These are phyloP conservation scores for Cerastis leucographa DNA, from an alignment of 2,888 invertebrate genomes.

Conservation along the genomic window DNA sequence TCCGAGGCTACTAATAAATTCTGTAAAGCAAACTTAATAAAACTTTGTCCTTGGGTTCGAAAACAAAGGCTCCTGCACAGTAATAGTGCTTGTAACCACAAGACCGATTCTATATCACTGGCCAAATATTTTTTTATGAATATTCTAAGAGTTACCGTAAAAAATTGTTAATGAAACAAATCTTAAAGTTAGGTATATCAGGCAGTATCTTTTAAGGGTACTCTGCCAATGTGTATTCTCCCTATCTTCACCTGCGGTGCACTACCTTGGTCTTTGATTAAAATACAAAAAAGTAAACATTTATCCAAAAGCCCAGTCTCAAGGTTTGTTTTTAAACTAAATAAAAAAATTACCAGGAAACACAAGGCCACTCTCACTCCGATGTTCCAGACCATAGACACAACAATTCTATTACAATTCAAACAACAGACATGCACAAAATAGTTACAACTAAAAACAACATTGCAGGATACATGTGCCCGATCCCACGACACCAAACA, in stretches of 20 bases:
- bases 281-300: too few relatives aligned
- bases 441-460: constrained; percentile 30
- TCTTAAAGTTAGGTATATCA: not conserved
- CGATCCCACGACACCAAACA: constrained; percentile 62
- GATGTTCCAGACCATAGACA: constrained; percentile 17
- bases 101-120: not conserved
- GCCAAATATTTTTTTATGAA: not conserved
- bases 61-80: not conserved
- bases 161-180: not conserved
- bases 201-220: not conserved
- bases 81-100: too few relatives aligned
- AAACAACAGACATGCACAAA: constrained; percentile 14
- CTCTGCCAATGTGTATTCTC: too few relatives aligned
- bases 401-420: constrained; percentile 9
- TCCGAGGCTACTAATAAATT: not conserved
- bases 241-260: too few relatives aligned
- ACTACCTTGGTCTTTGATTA: too few relatives aligned
- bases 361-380: constrained; percentile 38
- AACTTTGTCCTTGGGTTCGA: not conserved
- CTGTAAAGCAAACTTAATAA: not conserved
- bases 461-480: constrained; percentile 60
- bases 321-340: not conserved
- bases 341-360: constrained; percentile 17
- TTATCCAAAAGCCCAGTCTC: too few relatives aligned
- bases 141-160: not conserved